A percentile compares a stretch with the other conserved stretches of the same genome.
Evolutionary conservation across 2,888 invertebrate genomes (phyloP).

Genomic region (Drosophila niveifrons): DNA sequence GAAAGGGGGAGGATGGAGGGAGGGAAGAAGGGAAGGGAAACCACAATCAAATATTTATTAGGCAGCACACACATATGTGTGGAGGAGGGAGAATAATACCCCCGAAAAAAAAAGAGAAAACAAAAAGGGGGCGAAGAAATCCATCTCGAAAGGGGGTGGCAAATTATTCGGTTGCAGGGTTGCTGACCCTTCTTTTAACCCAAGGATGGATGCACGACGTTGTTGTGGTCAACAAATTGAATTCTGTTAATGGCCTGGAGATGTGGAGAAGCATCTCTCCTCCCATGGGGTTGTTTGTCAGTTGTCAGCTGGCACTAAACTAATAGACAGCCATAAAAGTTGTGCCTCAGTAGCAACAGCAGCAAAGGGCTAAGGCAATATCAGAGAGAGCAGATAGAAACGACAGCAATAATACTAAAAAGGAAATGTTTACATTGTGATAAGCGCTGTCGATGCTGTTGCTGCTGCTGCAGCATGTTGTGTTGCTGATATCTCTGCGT

Average conservation of each 20-base stretch:
- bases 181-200: conserved; percentile 30
- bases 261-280: not conserved
- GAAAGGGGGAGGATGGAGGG: too few relatives aligned
- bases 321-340: conserved; percentile 10
- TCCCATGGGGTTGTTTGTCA: conserved; percentile 6
- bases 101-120: too few relatives aligned
- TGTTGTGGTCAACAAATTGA: conserved; percentile 42
- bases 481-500: conserved; percentile 39
- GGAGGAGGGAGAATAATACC: not conserved
- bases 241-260: conserved; percentile 2
- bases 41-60: conserved; percentile 57
- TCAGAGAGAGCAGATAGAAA: conserved; percentile 4
- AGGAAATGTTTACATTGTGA: conserved; percentile 62
- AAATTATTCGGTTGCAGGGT: conserved; percentile 27
- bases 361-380: conserved; percentile 1
- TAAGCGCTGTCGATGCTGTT: conserved; percentile 41
- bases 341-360: conserved; percentile 3
- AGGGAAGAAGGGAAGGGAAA: not conserved
- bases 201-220: too few relatives aligned
- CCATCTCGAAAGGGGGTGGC: conserved; percentile 15
- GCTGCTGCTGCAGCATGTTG: conserved; percentile 12
- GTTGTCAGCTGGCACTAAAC: not conserved
- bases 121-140: not conserved
- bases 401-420: conserved; percentile 13
- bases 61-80: conserved; percentile 11